A percentile compares a stretch with the other conserved stretches of the same genome.
Conservation (phyloP, 2,888 invertebrate genomes). For the Arctia plantaginis region DNA sequence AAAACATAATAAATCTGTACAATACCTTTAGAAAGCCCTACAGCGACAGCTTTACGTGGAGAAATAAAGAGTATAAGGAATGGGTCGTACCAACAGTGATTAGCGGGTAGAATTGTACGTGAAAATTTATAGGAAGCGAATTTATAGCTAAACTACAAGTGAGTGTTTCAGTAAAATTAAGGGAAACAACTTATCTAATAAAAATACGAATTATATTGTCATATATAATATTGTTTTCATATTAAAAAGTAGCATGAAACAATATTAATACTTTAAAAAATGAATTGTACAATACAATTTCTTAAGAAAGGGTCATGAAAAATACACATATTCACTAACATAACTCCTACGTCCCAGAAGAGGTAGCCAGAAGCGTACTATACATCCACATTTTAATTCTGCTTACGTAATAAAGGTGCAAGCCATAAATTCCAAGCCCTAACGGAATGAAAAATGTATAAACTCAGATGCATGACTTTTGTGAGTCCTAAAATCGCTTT, state of each 20-base stretch:
- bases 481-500: neutral
- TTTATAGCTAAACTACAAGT: neutral
- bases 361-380: neutral
- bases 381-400: too few species aligned
- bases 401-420: too few species aligned
- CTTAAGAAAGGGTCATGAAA: neutral
- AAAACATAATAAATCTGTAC: slow-evolving; percentile 1
- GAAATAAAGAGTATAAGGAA: neutral
- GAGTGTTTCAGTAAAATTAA: too few species aligned
- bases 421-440: too few species aligned
- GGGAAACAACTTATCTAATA: too few species aligned
- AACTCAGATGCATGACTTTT: too few species aligned
- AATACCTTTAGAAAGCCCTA: slow-evolving; percentile 1
- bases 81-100: neutral
- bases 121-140: neutral
- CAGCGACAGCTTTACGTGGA: slow-evolving; percentile 2
- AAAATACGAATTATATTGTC: too few species aligned
- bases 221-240: too few species aligned
- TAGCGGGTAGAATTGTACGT: neutral
- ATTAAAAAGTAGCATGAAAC: too few species aligned
- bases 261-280: neutral
- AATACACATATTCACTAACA: too few species aligned
- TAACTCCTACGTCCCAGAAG: neutral
- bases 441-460: too few species aligned
- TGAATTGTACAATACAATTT: neutral